phyloP scores from a whole-genome alignment of 2,797 vertebrate species.

The Sebastes diaconus region DNA sequence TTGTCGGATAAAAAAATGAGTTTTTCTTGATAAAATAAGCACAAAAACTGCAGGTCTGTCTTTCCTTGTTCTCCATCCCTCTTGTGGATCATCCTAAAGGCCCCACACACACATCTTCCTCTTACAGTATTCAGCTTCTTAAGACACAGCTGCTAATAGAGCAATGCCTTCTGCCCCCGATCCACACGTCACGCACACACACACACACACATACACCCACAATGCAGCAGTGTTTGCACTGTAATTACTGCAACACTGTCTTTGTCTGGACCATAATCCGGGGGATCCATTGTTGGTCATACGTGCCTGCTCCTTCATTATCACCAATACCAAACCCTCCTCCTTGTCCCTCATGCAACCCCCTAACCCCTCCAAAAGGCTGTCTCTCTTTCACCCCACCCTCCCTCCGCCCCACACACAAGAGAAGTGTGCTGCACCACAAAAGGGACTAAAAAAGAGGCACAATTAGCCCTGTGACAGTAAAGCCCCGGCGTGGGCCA shows the following conservation, averaged over 20 bases:
- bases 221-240: constrained; percentile 70
- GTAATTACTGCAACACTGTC: constrained; percentile 81
- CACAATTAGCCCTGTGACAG: constrained; percentile 77
- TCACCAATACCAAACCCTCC: constrained; percentile 46
- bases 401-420: not conserved
- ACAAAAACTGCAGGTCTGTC: not conserved
- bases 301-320: constrained; percentile 79
- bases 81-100: not conserved
- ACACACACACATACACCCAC: constrained; percentile 24
- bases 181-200: constrained; percentile 10
- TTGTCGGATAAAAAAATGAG: not conserved
- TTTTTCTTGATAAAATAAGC: not conserved
- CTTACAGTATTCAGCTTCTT: constrained; percentile 58
- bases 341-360: constrained; percentile 35
- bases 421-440: constrained; percentile 81
- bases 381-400: constrained; percentile 37
- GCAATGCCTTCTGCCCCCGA: constrained; percentile 58
- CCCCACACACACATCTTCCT: constrained; percentile 23
- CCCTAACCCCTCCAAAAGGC: constrained; percentile 41
- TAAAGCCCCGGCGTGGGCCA: constrained; percentile 49
- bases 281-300: constrained; percentile 77
- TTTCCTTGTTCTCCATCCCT: not conserved
- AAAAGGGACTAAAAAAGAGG: constrained; percentile 57
- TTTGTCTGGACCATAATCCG: constrained; percentile 81
- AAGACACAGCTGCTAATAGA: constrained; percentile 78